phyloP scores from a whole-genome alignment of 2,888 invertebrate genomes.

The Tenthredo notha region DNA sequence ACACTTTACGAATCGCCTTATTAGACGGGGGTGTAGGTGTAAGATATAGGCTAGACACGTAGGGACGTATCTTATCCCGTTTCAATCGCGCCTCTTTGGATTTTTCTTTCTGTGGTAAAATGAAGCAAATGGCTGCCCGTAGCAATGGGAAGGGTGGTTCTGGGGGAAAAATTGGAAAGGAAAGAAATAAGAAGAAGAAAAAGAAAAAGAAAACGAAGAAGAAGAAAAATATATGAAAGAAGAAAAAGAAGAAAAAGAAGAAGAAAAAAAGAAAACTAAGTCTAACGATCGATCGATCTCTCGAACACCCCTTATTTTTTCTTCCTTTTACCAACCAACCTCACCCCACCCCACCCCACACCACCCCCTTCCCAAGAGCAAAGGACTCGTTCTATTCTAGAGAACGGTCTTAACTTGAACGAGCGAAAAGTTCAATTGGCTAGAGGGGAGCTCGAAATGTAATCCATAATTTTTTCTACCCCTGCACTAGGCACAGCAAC shows the following conservation, averaged over 20 bases:
- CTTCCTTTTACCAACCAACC: background rate
- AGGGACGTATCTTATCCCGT: background rate
- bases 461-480: conserved; percentile 43
- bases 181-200: background rate
- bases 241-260: background rate
- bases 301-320: background rate
- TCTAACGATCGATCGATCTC: conserved; percentile 46
- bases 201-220: background rate
- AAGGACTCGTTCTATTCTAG: conserved; percentile 43
- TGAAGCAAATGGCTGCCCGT: conserved; percentile 10
- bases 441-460: conserved; percentile 35
- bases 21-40: background rate
- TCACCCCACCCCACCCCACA: background rate
- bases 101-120: conserved; percentile 21
- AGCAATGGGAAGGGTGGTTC: too few relatives aligned
- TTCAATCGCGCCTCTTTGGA: conserved; percentile 6
- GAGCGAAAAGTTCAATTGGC: conserved; percentile 49
- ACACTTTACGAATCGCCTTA: background rate
- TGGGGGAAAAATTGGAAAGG: background rate
- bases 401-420: conserved; percentile 39
- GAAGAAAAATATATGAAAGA: background rate
- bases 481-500: background rate
- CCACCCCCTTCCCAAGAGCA: background rate
- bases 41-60: background rate
- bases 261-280: background rate